Evolutionary conservation across 1,140 invertebrate species (phyloP).

Genomic region (Eriocheir sinensis): DNA sequence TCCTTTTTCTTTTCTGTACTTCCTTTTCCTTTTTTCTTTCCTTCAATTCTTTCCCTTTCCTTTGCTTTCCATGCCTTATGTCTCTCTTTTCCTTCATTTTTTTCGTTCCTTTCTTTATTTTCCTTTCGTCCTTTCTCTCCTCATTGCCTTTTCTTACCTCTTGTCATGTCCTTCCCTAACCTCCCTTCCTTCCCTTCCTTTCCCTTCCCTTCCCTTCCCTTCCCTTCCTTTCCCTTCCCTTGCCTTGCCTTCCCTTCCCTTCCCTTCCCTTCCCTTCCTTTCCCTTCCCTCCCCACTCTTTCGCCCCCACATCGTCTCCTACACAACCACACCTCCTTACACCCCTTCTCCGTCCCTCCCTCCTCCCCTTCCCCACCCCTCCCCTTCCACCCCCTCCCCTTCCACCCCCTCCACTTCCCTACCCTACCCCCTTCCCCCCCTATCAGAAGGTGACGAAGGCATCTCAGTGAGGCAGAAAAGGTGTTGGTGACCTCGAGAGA

Average conservation of each 20-base stretch:
- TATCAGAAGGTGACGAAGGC: too few relatives aligned
- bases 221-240: background rate
- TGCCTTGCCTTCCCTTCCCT: background rate
- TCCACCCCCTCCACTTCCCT: background rate
- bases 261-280: background rate
- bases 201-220: background rate
- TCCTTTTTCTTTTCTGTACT: background rate
- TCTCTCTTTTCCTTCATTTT: background rate
- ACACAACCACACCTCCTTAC: background rate
- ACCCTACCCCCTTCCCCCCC: background rate
- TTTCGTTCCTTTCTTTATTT: background rate
- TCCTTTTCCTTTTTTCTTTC: background rate
- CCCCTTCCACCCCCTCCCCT: background rate
- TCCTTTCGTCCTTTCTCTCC: background rate
- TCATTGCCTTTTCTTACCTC: background rate
- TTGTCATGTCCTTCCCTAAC: background rate
- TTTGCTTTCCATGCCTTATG: background rate
- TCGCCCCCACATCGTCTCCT: background rate
- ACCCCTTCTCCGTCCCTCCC: slow-evolving; percentile 2
- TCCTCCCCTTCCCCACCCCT: background rate
- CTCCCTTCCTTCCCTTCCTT: background rate
- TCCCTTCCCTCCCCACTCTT: background rate
- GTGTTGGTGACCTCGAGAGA: too few relatives aligned
- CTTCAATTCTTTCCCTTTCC: background rate
- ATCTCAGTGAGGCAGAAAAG: too few relatives aligned